Evolutionary conservation across 2,113 vertebrate species (phyloP), one percentile per base, ranked within the genome.

Genomic region (Chionis minor): DNA sequence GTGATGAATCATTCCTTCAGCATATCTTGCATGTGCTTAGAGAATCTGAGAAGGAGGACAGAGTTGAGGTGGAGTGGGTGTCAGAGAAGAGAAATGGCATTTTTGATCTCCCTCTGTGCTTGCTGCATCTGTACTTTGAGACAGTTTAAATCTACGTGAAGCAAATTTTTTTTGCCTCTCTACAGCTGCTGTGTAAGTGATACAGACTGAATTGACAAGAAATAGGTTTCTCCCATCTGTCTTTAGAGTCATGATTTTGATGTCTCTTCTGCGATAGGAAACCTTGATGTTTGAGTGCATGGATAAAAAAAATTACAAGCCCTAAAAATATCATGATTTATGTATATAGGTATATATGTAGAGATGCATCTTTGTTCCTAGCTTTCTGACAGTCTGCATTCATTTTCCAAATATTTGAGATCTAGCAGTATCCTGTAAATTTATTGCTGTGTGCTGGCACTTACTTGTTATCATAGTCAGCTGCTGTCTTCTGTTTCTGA

Each of bases 391-490:
- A 35, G 40, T 33, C 15, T 77, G 30, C 26, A 4, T 52, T 73
- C 4, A 23, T 81, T 61, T 84, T 66, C n/a, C 56, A 33, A 18
- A 56, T 35, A n/a, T 18, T 65, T 5, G 24, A 28, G 17, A 27
- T 51, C 47, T n/a, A 49, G 13, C 26, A 38, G 22, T 44, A 8
- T 70, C 9, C 67, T 56, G 18, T 32, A 28, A 22, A 51, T 51
- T 51, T 51, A 14, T 51, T 69, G 17, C 33, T 56, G 9, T 71
- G 32, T 32, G 40, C 24, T 71, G 56, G 12, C 8, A 40, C 7
- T 27, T 70, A 24, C 32, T 62, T 6, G 0, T 38, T 83, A 4
- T 5, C 33, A 7, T 5, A 81, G 8, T 12, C 21, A 1, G 32
- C 42, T 44, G 8, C 65, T 22, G 4, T 51, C 21, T 24, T 88